These are phyloP conservation scores for Amphipoea lucens DNA, from an alignment of 2,888 invertebrate genomes.

Conservation along the genomic window DNA sequence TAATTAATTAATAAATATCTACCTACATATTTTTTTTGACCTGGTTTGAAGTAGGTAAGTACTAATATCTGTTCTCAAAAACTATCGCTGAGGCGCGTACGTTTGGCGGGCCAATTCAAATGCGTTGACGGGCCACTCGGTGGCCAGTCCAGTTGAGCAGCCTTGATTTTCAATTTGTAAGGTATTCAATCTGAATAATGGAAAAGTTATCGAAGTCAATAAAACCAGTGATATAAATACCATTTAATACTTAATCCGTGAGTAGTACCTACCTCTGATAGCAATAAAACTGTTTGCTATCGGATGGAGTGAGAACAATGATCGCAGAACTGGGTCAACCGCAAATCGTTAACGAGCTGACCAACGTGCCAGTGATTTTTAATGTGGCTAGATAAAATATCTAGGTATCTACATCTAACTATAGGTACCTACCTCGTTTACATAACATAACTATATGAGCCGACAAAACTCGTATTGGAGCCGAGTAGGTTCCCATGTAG, in stretches of 20 bases:
- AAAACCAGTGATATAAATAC: constrained; percentile 22
- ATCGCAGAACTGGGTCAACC: constrained; percentile 63
- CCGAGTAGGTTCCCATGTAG: background rate
- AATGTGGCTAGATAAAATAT: constrained; percentile 38
- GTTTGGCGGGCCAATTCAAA: too few species aligned
- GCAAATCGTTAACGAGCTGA: constrained; percentile 60
- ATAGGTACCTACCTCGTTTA: background rate
- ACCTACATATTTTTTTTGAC: too few species aligned
- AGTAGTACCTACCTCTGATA: constrained; percentile 29
- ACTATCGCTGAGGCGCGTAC: background rate
- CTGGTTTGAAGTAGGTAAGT: too few species aligned
- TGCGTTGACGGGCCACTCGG: too few species aligned
- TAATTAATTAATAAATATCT: too few species aligned
- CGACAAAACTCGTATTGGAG: background rate
- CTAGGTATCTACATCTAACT: background rate
- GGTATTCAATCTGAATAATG: constrained; percentile 6
- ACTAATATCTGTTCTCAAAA: too few species aligned
- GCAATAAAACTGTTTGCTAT: constrained; percentile 58
- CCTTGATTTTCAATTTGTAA: constrained; percentile 15
- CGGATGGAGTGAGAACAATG: constrained; percentile 52
- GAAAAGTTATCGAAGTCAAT: constrained; percentile 25
- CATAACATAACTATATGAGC: background rate
- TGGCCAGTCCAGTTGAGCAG: background rate
- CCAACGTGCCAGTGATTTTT: constrained; percentile 54
- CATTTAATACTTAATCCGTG: constrained; percentile 23